Conservation (phyloP, 2,113 vertebrate genomes). For the Orcinus orca region DNA sequence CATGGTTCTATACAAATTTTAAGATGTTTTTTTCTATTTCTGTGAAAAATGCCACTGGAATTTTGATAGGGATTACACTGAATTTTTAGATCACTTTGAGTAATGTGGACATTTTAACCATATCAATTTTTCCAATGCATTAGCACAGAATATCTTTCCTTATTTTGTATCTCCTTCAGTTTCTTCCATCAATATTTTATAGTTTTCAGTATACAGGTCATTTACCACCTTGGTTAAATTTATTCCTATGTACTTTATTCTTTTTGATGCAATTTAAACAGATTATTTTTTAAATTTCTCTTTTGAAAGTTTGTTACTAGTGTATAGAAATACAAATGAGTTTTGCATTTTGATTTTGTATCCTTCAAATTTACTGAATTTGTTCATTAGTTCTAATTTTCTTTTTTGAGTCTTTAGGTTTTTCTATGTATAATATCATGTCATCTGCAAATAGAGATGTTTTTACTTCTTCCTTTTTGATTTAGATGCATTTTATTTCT, state of each 20-base stretch:
- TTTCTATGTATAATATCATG: neutral
- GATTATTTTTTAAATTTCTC: neutral
- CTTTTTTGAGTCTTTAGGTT: neutral
- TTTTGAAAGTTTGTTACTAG: neutral
- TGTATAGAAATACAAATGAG: neutral
- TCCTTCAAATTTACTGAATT: neutral
- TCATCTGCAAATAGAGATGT: neutral
- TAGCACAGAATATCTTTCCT: neutral
- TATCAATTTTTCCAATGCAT: neutral
- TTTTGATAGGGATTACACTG: neutral
- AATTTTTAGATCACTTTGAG: neutral
- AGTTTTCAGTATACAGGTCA: neutral
- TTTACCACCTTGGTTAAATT: neutral
- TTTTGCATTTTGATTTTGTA: neutral
- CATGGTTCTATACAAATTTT: neutral
- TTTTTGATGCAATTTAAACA: neutral
- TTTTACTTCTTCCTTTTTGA: neutral
- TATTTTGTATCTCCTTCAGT: neutral
- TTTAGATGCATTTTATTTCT: neutral
- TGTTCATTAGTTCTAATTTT: neutral
- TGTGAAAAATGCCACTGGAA: neutral
- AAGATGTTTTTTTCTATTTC: neutral
- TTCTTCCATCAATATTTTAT: neutral
- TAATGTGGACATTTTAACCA: neutral
- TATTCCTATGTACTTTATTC: neutral